phyloP scores from a whole-genome alignment of 1,140 invertebrate genomes.

The Drosophila gunungcola region DNA sequence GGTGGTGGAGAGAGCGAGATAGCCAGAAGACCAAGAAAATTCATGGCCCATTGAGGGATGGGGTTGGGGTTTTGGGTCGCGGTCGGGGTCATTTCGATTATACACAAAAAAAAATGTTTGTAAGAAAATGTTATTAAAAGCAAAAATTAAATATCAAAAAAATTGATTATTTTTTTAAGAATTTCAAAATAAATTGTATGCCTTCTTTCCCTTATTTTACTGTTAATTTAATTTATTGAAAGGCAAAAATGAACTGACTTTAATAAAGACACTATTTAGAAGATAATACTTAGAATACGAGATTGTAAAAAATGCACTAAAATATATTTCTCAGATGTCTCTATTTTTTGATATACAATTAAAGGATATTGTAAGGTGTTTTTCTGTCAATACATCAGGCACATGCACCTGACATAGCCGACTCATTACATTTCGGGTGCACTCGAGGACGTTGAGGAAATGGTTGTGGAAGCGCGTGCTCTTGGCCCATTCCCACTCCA shows the following conservation, averaged over 20 bases:
- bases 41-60: slow-evolving; percentile 47
- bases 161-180: too few relatives aligned
- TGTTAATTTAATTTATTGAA: too few relatives aligned
- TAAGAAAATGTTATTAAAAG: not conserved
- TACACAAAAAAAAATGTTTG: slow-evolving; percentile 10
- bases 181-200: too few relatives aligned
- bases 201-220: too few relatives aligned
- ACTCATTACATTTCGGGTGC: slow-evolving; percentile 73
- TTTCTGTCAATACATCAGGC: slow-evolving; percentile 18
- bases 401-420: slow-evolving; percentile 73
- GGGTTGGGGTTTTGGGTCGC: slow-evolving; percentile 28
- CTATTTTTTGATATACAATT: not conserved
- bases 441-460: slow-evolving; percentile 69
- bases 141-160: too few relatives aligned
- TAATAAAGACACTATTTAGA: too few relatives aligned
- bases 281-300: too few relatives aligned
- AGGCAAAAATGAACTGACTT: too few relatives aligned
- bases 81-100: slow-evolving; percentile 53
- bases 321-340: not conserved
- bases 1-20: not conserved
- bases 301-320: not conserved
- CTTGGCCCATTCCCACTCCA: slow-evolving; percentile 55
- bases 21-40: slow-evolving; percentile 61
- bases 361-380: not conserved
- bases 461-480: slow-evolving; percentile 68